Evolutionary conservation across 1,140 invertebrate species (phyloP).

Genomic region (Bombus picipes): DNA sequence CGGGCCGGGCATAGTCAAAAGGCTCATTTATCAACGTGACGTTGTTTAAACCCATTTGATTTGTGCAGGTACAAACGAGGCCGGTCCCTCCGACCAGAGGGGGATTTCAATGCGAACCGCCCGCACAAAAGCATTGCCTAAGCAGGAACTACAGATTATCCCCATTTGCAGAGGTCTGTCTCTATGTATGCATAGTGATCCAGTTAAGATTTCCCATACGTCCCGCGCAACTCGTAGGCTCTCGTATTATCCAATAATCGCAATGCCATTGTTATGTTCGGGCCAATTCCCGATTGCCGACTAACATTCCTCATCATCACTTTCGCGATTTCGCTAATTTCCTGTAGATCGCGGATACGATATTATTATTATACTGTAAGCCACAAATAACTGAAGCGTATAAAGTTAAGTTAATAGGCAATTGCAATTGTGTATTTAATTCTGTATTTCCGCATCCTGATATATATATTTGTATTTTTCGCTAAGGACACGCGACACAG

Average conservation of each 20-base stretch:
- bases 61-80: conserved; percentile 46
- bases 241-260: conserved; percentile 15
- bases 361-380: too few species aligned
- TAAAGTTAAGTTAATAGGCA: too few species aligned
- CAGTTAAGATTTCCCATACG: conserved; percentile 41
- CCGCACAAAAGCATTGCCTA: conserved; percentile 50
- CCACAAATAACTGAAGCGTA: too few species aligned
- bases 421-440: too few species aligned
- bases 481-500: too few species aligned
- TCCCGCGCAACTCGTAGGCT: not conserved
- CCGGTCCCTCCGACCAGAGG: not conserved
- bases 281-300: not conserved
- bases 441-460: too few species aligned
- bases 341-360: not conserved
- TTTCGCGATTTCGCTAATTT: not conserved
- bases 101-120: conserved; percentile 40
- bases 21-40: conserved; percentile 51
- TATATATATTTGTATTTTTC: too few species aligned
- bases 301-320: not conserved
- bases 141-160: conserved; percentile 57
- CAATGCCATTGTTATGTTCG: conserved; percentile 1
- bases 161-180: conserved; percentile 12
- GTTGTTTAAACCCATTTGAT: conserved; percentile 54
- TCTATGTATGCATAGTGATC: conserved; percentile 19
- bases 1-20: conserved; percentile 10